These are phyloP conservation scores for Chiridota heheva DNA, from an alignment of 35 echinoderm and acorn worm species.

Conservation along the genomic window DNA sequence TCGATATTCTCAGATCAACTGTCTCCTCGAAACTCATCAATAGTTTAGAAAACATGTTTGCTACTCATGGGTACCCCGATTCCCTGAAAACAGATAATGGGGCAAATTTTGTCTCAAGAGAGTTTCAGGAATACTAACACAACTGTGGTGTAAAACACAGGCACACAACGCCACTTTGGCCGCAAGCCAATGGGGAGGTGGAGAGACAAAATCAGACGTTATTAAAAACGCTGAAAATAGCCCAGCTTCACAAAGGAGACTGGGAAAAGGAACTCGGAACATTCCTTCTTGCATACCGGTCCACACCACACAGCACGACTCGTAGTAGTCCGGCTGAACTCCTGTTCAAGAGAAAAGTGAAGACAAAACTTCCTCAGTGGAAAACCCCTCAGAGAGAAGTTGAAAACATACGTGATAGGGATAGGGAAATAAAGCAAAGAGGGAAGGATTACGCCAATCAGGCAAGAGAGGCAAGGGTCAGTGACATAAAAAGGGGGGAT, in stretches of 20 bases:
- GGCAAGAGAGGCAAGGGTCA: constrained; percentile 31
- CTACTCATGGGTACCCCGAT: constrained; percentile 27
- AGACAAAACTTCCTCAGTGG: constrained; percentile 45
- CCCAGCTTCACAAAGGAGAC: constrained; percentile 31
- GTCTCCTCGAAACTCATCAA: constrained; percentile 46
- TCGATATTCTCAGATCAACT: constrained; percentile 51
- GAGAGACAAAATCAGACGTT: constrained; percentile 53
- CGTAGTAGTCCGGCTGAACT: constrained; percentile 52
- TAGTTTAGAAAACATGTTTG: constrained; percentile 45
- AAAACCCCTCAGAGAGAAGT: constrained; percentile 5
- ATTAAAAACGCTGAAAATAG: constrained; percentile 24
- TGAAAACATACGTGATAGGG: background rate
- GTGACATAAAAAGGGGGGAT: constrained; percentile 23
- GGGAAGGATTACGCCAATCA: constrained; percentile 12
- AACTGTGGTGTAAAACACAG: constrained; percentile 35
- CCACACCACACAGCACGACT: constrained; percentile 46
- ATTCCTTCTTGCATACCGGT: constrained; percentile 43
- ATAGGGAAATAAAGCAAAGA: constrained; percentile 26
- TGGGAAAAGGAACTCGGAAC: constrained; percentile 51
- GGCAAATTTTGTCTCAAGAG: constrained; percentile 32
- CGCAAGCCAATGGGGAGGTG: constrained; percentile 59
- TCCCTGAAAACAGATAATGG: constrained; percentile 66
- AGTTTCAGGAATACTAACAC: constrained; percentile 33
- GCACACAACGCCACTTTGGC: constrained; percentile 44
- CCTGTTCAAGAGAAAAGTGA: constrained; percentile 51